A percentile compares a stretch with the other conserved stretches of the same genome.
Conservation (phyloP, 53 echinoderm and acorn worm genomes). For the Echinometra lucunter region DNA sequence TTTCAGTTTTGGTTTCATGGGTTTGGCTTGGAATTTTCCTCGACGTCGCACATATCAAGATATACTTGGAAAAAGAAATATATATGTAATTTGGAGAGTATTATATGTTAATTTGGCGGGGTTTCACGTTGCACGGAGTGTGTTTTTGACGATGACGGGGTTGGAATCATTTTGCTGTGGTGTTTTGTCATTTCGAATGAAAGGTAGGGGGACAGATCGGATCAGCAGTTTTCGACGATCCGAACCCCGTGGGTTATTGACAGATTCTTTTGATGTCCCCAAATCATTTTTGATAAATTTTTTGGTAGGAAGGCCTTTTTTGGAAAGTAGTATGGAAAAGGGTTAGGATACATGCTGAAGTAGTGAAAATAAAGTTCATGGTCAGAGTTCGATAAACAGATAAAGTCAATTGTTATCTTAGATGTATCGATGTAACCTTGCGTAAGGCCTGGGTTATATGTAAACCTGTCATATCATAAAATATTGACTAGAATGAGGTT, state of each 20-base stretch:
- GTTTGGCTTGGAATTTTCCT: conserved; percentile 34
- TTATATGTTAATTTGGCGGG: conserved; percentile 63
- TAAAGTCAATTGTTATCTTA: too few species aligned
- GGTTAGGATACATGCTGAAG: too few species aligned
- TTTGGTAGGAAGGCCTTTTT: too few species aligned
- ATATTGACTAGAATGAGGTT: too few species aligned
- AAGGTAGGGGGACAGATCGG: conserved; percentile 37
- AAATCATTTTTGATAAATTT: too few species aligned
- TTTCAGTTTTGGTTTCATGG: conserved; percentile 44
- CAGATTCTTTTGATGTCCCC: neutral
- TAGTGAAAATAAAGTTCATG: too few species aligned
- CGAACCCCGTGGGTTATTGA: conserved; percentile 20
- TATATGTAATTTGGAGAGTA: conserved; percentile 59
- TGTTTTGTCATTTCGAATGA: conserved; percentile 55
- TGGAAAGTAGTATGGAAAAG: too few species aligned
- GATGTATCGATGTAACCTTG: too few species aligned
- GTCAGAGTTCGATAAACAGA: too few species aligned
- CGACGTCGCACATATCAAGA: conserved; percentile 39
- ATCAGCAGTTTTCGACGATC: conserved; percentile 21
- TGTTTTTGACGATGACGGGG: conserved; percentile 21
- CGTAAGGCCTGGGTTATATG: too few species aligned
- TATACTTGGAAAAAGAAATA: conserved; percentile 59
- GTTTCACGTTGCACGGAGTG: conserved; percentile 52
- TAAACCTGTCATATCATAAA: too few species aligned
- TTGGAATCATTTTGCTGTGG: conserved; percentile 22